These are phyloP conservation scores for Platysteira castanea DNA, from an alignment of 2,113 vertebrate species.

Conservation along the genomic window DNA sequence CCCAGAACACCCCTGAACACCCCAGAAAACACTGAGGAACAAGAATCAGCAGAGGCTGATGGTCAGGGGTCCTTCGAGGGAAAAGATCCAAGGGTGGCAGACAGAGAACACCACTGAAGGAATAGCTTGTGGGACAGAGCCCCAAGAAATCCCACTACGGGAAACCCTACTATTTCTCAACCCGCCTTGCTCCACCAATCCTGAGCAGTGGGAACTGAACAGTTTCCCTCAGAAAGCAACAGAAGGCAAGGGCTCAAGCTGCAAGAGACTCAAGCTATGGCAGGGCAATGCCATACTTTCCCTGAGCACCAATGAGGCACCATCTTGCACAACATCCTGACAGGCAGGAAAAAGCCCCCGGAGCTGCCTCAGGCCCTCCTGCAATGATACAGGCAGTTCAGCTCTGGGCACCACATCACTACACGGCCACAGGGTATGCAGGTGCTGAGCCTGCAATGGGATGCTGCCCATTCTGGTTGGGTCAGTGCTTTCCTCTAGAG, in stretches of 20 bases:
- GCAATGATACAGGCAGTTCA: neutral
- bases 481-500: neutral
- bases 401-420: neutral
- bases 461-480: neutral
- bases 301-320: neutral
- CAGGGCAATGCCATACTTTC: neutral
- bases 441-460: neutral
- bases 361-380: neutral
- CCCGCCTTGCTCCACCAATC: neutral
- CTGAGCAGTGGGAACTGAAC: neutral
- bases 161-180: neutral
- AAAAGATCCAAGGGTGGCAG: neutral
- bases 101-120: neutral
- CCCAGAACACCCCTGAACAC: too few relatives aligned
- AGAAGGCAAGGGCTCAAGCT: neutral
- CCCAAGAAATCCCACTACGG: neutral
- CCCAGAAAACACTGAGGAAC: neutral
- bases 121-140: neutral
- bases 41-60: neutral
- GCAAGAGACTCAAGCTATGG: neutral
- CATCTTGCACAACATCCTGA: constrained; percentile 7
- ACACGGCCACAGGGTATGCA: neutral
- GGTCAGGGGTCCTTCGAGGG: neutral
- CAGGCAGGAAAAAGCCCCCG: neutral
- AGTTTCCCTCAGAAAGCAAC: neutral